Base-by-base conservation (phyloP, 2,113 vertebrate genomes). In the Tragelaphus scriptus region DNA sequence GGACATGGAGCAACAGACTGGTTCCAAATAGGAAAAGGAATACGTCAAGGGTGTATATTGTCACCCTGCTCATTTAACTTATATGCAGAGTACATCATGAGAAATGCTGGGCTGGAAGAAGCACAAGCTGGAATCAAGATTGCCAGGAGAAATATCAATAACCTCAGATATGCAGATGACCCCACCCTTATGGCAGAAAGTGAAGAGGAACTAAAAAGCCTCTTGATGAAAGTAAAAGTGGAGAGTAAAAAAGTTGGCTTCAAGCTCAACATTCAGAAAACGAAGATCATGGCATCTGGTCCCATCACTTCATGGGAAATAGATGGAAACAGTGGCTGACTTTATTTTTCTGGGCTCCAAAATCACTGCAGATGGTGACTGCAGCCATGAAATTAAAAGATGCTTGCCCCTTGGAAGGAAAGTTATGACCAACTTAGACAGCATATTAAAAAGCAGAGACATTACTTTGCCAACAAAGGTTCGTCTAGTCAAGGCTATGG, bases 261-360 rank as follows among this genome's bases (percentile, higher is more conserved):
- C 7, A 65, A 65, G 7, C 61, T 32, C 61, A 65, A 32, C 14
- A 16, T 65, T 32, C 30, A 32, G 6, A 65, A 17, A 65, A 65
- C 30, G 0, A 65, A 17, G 15, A 8, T 65, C 63, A 65, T 32
- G 30, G 63, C 63, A 16, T 65, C 30, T 0, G 0, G 14, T 16
- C 63, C 30, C 63, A 65, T 65, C 30, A 16, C 15, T 16, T 65
- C 14, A 65, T 65, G 63, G 63, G 3, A 65, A 7, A 65, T 65
- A 65, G 30, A 16, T 16, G 14, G 30, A 30, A 61, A 61, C 13
- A 63, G 14, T 63, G 13, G 0, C 61, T 1, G 14, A 63, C 6
- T 63, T 32, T 32, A 63, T 63, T 65, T 65, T 15, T 0, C 0
- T 4, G 61, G 61, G 61, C 30, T 65, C 6, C 61, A 65, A 65